Conservation (phyloP, 2,797 vertebrate species). For the Rallus crepitans region DNA sequence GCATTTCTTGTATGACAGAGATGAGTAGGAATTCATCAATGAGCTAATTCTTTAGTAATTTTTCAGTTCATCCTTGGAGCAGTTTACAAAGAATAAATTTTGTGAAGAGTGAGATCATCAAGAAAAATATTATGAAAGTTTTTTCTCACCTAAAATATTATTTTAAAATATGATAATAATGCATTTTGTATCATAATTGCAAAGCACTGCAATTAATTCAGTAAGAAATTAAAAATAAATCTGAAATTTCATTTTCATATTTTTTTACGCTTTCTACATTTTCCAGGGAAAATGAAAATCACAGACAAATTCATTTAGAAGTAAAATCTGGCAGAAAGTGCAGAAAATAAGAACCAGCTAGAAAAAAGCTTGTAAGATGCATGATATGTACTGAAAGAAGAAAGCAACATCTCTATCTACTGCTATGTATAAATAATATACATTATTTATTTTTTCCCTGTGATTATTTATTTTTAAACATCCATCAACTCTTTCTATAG, state of each 20-base stretch:
- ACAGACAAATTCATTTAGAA: slow-evolving; percentile 70
- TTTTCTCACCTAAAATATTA: background rate
- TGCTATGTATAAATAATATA: background rate
- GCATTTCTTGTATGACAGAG: background rate
- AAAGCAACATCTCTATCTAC: background rate
- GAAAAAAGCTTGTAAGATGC: slow-evolving; percentile 66
- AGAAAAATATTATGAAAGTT: background rate
- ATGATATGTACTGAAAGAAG: slow-evolving; percentile 39
- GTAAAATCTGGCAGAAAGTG: slow-evolving; percentile 51
- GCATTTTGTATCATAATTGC: background rate
- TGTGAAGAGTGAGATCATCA: background rate
- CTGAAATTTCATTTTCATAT: background rate
- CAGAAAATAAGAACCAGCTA: slow-evolving; percentile 57
- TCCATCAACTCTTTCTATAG: background rate
- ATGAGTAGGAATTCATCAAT: background rate
- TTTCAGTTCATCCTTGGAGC: background rate
- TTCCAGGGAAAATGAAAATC: slow-evolving; percentile 64
- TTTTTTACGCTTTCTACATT: background rate
- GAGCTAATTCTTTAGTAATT: background rate
- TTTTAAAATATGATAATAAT: background rate
- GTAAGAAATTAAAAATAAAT: background rate
- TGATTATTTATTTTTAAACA: background rate
- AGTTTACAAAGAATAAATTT: background rate
- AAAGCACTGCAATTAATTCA: background rate
- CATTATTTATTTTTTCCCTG: background rate